Evolutionary conservation across 2,888 invertebrate genomes (phyloP), one percentile per base, ranked within the genome.

Genomic region (Caenorhabditis zanzibari): DNA sequence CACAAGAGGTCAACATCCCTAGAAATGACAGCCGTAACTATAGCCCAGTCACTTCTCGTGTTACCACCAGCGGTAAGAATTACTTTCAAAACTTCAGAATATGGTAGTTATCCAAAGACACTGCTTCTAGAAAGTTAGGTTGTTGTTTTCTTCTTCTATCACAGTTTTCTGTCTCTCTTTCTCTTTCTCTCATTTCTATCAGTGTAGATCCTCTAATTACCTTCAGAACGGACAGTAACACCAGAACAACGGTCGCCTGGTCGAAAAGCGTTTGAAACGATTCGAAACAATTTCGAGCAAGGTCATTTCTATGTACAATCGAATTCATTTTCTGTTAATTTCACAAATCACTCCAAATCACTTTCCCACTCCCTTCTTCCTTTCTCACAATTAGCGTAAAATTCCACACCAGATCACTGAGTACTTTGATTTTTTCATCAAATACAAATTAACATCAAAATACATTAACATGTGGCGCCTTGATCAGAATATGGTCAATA

Each of bases 211-310:
- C 52, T 52, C 72, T 73, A 72, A 73, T 82, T 71, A 72, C 71
- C 58, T 71, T 74, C 63, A 73, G 79, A 81, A 66, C 74, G 58
- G 68, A 63, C 71, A 72, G 73, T 77, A 79, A 85, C 83, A 69
- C 75, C 80, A 68, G 88, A 88, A 76, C 87, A 88, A 77, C 80
- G 83, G 52, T 88, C 87, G 52, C 85, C 88, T 47, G 86, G 85
- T 54, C 73, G 85, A 77, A 80, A 81, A 54, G 73, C 77, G 59
- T 89, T 89, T 71, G 86, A 88, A 77, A 84, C 84, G 22, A 86
- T 88, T 73, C 85, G 88, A 68, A 87, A 87, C 79, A 85, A 82
- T 79, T 89, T 89, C 75, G 88, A 89, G 83, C 82, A 85, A 88
- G 88, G 88, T 87, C 74, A 38, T 79, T 71, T 38, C 61, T 38